These are phyloP conservation scores for Pocillopora damicornis DNA, from an alignment of 64 coral and sea anemone species.

Conservation along the genomic window DNA sequence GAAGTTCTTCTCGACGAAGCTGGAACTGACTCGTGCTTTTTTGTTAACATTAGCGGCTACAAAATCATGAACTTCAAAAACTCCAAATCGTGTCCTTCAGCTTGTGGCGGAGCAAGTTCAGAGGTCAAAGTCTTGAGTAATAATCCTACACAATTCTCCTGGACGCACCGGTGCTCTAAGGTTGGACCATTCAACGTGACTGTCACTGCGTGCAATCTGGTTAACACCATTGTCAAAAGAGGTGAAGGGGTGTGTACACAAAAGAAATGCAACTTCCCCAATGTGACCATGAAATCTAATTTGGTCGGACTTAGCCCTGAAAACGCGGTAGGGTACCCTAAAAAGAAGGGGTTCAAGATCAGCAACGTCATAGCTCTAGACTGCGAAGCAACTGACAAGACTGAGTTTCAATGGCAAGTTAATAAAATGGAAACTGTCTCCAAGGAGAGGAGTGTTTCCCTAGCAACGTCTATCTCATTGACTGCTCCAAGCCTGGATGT, in stretches of 20 bases:
- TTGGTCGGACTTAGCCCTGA: not conserved
- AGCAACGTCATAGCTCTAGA: slow-evolving; percentile 28
- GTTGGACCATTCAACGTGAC: not conserved
- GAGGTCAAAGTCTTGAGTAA: not conserved
- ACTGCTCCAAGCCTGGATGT: slow-evolving; percentile 5
- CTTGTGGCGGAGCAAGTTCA: not conserved
- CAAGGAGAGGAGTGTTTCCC: not conserved
- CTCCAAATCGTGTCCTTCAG: not conserved
- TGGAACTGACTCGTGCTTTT: slow-evolving; percentile 62
- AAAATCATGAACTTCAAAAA: not conserved
- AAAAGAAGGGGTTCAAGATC: not conserved
- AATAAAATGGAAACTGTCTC: not conserved
- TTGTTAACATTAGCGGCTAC: slow-evolving; percentile 46
- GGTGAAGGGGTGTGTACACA: not conserved
- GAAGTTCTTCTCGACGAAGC: slow-evolving; percentile 7
- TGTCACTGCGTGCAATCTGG: slow-evolving; percentile 28
- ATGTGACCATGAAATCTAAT: slow-evolving; percentile 11
- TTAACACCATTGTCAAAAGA: not conserved
- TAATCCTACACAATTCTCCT: not conserved
- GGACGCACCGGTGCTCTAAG: not conserved
- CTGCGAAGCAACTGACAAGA: slow-evolving; percentile 53
- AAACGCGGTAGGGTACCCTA: not conserved
- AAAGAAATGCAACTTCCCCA: slow-evolving; percentile 53
- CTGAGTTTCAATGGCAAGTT: not conserved
- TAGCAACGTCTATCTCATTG: not conserved